Percentiles rank a stretch among this genome's conserved stretches.
Evolutionary conservation across 2,797 vertebrate genomes (phyloP).

Genomic region (Neopelma chrysocephalum): DNA sequence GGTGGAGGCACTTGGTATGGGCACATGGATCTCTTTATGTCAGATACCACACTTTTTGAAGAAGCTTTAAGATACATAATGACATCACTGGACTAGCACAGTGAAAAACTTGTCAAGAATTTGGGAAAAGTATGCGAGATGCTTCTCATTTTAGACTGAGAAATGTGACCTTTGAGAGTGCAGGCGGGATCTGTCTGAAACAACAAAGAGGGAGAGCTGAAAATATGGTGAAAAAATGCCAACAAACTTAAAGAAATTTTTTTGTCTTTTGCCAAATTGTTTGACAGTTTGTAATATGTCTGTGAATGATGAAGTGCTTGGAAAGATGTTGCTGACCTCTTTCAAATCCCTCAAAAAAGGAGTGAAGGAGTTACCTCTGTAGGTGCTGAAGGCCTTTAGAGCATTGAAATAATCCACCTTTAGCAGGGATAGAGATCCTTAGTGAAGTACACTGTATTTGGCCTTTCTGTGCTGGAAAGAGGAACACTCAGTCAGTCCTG

Average conservation of each 20-base stretch:
- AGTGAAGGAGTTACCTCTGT: accelerated
- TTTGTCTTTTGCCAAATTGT: background rate
- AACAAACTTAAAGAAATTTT: background rate
- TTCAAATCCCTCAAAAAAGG: background rate
- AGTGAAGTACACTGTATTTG: background rate
- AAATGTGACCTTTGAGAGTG: background rate
- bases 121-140: background rate
- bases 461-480: background rate
- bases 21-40: background rate
- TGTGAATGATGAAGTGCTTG: background rate
- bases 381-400: background rate
- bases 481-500: background rate
- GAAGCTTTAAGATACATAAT: background rate
- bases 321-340: background rate
- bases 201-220: background rate
- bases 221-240: background rate
- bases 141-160: background rate
- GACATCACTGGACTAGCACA: background rate
- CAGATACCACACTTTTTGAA: background rate
- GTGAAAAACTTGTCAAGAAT: background rate
- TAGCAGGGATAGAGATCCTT: background rate
- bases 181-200: background rate
- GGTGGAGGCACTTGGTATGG: background rate
- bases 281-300: background rate
- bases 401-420: background rate